Conservation (phyloP, 2,797 vertebrate genomes). For the Masticophis lateralis region DNA sequence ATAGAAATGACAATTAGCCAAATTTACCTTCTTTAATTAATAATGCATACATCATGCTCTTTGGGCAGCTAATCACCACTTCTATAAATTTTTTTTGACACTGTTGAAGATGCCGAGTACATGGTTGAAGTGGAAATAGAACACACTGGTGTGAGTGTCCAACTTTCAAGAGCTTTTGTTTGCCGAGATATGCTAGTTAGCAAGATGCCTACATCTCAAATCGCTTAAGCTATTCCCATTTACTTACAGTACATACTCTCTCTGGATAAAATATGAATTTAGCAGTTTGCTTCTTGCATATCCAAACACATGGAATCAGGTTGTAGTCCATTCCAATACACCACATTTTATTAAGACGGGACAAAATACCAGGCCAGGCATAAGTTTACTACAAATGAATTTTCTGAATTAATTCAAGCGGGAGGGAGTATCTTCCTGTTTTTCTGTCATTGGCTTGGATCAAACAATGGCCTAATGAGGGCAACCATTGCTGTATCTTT, state of each 20-base stretch:
- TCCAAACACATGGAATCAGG: neutral
- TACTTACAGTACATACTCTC: neutral
- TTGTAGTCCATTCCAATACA: neutral
- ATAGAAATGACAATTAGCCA: constrained; percentile 87
- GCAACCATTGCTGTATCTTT: neutral
- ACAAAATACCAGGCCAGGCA: neutral
- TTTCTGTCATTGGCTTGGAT: neutral
- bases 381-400: neutral
- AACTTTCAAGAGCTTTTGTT: constrained; percentile 59
- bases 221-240: neutral
- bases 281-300: neutral
- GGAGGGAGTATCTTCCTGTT: neutral
- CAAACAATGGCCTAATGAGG: neutral
- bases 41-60: constrained; percentile 89
- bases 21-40: constrained; percentile 97
- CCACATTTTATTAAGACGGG: neutral
- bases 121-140: constrained; percentile 61
- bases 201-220: constrained; percentile 65
- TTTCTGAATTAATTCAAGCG: neutral
- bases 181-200: constrained; percentile 45
- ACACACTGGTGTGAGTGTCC: constrained; percentile 59
- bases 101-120: constrained; percentile 70
- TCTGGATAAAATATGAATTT: neutral
- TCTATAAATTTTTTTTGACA: constrained; percentile 75
- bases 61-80: constrained; percentile 80